A percentile compares a stretch with the other conserved stretches of the same genome.
Evolutionary conservation across 2,797 vertebrate genomes (phyloP).

Genomic region (Cuculus canorus): DNA sequence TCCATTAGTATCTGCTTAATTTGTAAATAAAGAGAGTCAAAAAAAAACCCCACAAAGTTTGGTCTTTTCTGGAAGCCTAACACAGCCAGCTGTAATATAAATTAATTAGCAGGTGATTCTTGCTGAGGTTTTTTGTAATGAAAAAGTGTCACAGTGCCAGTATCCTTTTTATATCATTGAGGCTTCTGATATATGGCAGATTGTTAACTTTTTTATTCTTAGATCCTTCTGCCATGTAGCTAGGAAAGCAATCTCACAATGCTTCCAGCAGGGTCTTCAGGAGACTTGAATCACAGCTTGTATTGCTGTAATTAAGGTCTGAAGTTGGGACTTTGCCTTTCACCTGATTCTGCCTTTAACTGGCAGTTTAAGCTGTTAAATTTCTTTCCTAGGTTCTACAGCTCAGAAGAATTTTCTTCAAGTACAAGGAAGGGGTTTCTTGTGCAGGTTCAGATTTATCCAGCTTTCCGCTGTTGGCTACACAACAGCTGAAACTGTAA

Average conservation of each 20-base stretch:
- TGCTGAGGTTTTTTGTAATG: background rate
- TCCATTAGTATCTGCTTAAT: background rate
- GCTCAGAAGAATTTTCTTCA: background rate
- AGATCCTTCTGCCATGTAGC: background rate
- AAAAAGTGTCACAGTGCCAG: slow-evolving; percentile 4
- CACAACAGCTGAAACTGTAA: background rate
- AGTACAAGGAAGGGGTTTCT: background rate
- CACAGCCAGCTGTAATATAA: background rate
- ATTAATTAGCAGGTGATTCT: slow-evolving; percentile 44
- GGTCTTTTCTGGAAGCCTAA: slow-evolving; percentile 18
- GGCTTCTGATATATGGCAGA: background rate
- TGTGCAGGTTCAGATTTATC: background rate
- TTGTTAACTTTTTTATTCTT: background rate
- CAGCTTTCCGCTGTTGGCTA: background rate
- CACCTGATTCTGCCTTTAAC: background rate
- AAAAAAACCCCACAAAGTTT: background rate
- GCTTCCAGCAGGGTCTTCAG: background rate
- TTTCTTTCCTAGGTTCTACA: background rate
- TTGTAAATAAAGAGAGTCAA: background rate
- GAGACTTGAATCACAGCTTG: background rate
- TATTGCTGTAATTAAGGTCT: background rate
- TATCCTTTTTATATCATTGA: slow-evolving; percentile 10
- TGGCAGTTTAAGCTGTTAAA: background rate
- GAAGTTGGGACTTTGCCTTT: background rate
- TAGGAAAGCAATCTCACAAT: background rate